Base-by-base conservation (phyloP, 2,797 vertebrate species). In the Sparidentex hasta region DNA sequence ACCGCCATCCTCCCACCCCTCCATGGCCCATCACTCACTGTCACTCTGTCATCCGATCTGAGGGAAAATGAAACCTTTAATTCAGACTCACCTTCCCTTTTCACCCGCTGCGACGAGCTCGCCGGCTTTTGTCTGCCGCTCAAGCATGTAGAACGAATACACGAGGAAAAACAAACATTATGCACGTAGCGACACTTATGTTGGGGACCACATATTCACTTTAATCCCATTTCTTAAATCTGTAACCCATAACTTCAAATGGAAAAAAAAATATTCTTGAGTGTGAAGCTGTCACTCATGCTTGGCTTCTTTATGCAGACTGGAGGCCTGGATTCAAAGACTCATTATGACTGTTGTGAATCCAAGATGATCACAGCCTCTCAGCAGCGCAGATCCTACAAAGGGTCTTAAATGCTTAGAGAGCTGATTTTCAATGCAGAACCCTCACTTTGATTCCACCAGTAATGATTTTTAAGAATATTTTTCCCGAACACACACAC, bases 21-120 rank as follows among this genome's bases (percentile, higher is more conserved):
- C 56, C 63, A 29, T 25, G 65, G 57, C 84, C 62, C 77, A 90
- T 92, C 88, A 87, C 73, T 93, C 88, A 88, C 33, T 88, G 78
- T 88, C 88, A 83, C 9, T 5, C 71, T 80, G 73, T 81, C 81
- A 83, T 76, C 57, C 77, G 54, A 52, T 78, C 61, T 33, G 57
- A 73, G 66, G 55, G 76, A 81, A 87, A 84, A 81, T 55, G 51
- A 85, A 83, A 79, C 74, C 82, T 72, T 62, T 87, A 77, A 84
- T 77, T 67, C 47, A 23, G 54, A n/a, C 57, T 79, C 69, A 84
- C 85, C 78, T 78, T 88, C 65, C 47, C 66, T 41, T 83, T 86
- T 86, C 83, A 83, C 75, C 86, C 76, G 48, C 77, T 67, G 71
- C 44, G 7, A 48, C 20, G 47, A 33, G 70, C 61, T 66, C 70